These are phyloP conservation scores for Thomomys bottae DNA, from an alignment of 2,113 vertebrate species.

Conservation along the genomic window DNA sequence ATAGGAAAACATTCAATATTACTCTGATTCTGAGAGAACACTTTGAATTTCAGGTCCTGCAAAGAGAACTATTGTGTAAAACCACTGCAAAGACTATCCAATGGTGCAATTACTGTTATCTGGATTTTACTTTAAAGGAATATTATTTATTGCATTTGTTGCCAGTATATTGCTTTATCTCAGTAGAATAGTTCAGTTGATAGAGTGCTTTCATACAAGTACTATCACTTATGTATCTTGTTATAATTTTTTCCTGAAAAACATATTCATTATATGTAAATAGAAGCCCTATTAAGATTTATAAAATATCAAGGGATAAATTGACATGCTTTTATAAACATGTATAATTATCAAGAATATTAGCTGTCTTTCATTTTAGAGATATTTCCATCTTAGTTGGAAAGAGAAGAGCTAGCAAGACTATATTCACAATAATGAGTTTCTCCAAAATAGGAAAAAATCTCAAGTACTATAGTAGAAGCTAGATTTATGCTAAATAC, in stretches of 20 bases:
- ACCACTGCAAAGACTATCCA: background rate
- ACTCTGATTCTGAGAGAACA: background rate
- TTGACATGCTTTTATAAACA: slow-evolving; percentile 28
- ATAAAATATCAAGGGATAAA: slow-evolving; percentile 54
- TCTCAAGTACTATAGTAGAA: background rate
- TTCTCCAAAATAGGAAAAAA: slow-evolving; percentile 33
- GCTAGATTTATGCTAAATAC: background rate
- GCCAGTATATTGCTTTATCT: background rate
- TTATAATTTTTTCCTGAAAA: background rate
- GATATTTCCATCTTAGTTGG: background rate
- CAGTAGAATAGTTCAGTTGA: background rate
- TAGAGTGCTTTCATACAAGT: accelerated
- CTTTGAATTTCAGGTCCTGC: background rate
- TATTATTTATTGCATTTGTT: background rate
- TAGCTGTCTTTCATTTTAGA: slow-evolving; percentile 40
- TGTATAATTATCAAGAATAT: slow-evolving; percentile 30
- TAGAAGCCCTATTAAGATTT: slow-evolving; percentile 47
- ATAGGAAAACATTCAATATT: background rate
- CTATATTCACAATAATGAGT: background rate
- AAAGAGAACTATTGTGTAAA: background rate
- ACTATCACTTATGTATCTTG: background rate
- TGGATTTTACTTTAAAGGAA: background rate
- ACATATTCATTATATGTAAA: slow-evolving; percentile 26
- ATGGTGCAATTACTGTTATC: background rate
- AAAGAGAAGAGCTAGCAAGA: slow-evolving; percentile 23